Base-by-base conservation (phyloP, 2,113 vertebrate genomes). In the Aspiorhynchus laticeps region DNA sequence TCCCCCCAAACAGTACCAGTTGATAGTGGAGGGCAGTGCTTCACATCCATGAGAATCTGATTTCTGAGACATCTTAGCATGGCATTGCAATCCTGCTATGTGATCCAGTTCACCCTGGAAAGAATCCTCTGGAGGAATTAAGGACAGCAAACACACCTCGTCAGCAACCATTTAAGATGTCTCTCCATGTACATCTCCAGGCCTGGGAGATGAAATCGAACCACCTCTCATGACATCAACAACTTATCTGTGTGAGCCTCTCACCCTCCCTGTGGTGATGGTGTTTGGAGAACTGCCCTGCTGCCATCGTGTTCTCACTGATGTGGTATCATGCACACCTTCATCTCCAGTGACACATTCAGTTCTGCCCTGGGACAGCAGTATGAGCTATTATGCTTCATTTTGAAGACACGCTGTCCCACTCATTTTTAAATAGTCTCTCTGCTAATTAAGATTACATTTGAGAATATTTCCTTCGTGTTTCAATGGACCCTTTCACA, bases 111-210 rank as follows among this genome's bases (percentile, higher is more conserved):
- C 36, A 89, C 82, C 89, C 90, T 93, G 92, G 92, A 93, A 93
- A 92, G 90, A 92, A 92, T 91, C 87, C 7, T 84, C 59, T 74
- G 28, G 85, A 91, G 90, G 84, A 94, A 93, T 91, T 17, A 71
- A 88, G 91, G 88, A 89, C 87, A 73, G 89, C 90, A 91, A 94
- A 90, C 84, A 85, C 91, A 92, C 87, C 82, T 88, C 90, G 88
- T 93, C 92, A 93, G 93, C 91, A 92, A 89, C 88, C 89, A 89
- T 91, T 90, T 92, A 90, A 91, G 90, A 91, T 75, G 83, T 80
- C 86, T 51, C 89, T 89, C 91, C 88, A 11, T 84, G 91, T 89
- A 28, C 56, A 38, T n/a, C 86, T 77, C 77, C 84, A 84, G 63
- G 56, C 59, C 61, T 86, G 80, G 11, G 31, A 87, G 88, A 73